phyloP scores from a whole-genome alignment of 2,113 vertebrate genomes.

The Narcine bancroftii region DNA sequence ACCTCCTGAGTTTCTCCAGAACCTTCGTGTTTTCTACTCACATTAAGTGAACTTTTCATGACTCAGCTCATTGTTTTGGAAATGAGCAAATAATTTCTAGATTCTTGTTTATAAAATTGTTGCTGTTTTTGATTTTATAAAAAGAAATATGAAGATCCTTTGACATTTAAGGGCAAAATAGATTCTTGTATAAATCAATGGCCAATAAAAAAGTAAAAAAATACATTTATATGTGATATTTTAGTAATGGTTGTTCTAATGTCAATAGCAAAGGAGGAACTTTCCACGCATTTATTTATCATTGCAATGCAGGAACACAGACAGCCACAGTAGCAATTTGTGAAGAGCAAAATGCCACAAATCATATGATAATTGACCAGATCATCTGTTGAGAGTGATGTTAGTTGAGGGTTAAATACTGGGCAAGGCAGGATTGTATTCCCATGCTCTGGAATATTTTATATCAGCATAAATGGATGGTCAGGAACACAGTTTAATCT shows the following conservation, averaged over 20 bases:
- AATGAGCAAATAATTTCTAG: no score
- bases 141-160: background rate
- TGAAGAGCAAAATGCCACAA: background rate
- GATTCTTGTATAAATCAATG: background rate
- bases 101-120: background rate
- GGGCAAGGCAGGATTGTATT: background rate
- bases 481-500: background rate
- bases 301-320: background rate
- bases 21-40: no score
- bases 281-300: background rate
- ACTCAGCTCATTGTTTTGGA: no score
- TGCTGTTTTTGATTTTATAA: background rate
- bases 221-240: background rate
- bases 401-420: background rate
- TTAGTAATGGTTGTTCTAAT: background rate
- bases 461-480: background rate
- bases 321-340: background rate
- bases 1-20: no score
- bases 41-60: no score
- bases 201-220: background rate
- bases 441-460: background rate
- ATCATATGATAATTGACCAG: background rate
- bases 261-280: background rate
- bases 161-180: background rate
- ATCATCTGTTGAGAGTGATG: background rate